A percentile compares a stretch with the other conserved stretches of the same genome.
Conservation (phyloP, 2,797 vertebrate species). For the Chaetodon trifasciatus region DNA sequence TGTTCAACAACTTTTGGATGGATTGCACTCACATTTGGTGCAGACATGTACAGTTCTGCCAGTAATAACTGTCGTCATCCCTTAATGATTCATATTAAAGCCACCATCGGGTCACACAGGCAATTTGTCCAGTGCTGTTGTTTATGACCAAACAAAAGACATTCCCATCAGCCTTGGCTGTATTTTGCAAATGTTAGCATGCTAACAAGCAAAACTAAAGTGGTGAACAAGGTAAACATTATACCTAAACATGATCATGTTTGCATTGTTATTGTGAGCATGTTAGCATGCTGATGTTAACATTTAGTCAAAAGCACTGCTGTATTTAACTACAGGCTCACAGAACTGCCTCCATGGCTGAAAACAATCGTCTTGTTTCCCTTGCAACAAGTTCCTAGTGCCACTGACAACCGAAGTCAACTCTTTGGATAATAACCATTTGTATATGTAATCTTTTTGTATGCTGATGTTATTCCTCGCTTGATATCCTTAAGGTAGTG, state of each 20-base stretch:
- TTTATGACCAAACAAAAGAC: not conserved
- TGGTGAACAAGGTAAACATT: no score
- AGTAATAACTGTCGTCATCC: not conserved
- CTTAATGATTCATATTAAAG: not conserved
- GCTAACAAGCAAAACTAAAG: not conserved
- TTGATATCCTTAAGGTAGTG: not conserved
- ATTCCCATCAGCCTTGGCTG: not conserved
- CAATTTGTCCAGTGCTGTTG: not conserved
- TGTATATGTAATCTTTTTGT: constrained; percentile 1
- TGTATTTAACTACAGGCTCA: no score
- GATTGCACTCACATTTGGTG: not conserved
- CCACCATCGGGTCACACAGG: not conserved
- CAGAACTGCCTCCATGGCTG: not conserved
- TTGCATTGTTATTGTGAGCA: not conserved
- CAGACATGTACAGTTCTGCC: not conserved
- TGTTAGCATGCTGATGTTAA: not conserved
- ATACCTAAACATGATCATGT: not conserved
- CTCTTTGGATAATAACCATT: not conserved
- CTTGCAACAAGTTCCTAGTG: not conserved
- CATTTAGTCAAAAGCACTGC: no score
- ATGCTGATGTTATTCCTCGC: constrained; percentile 4
- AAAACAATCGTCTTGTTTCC: not conserved
- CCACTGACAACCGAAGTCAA: not conserved
- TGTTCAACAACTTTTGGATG: not conserved
- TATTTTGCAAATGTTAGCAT: not conserved